These are phyloP conservation scores for Malthinus seriepunctatus DNA, from an alignment of 2,888 invertebrate genomes.

Conservation along the genomic window DNA sequence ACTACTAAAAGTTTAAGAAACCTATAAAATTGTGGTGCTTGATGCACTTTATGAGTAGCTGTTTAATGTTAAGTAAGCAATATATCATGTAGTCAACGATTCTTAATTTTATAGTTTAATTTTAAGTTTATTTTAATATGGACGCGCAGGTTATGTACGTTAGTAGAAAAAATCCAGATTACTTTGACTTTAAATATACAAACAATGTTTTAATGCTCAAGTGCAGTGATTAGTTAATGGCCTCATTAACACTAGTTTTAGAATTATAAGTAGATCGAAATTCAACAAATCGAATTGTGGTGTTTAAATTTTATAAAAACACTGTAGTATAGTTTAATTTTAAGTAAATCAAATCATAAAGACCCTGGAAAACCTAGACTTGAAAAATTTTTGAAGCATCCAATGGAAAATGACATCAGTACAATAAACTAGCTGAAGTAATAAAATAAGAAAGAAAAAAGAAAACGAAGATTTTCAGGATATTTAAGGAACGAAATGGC, in stretches of 20 bases:
- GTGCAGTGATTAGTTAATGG: constrained; percentile 54
- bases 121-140: constrained; percentile 20
- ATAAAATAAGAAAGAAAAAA: too few relatives aligned
- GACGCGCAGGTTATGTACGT: constrained; percentile 37
- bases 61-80: constrained; percentile 8
- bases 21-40: too few relatives aligned
- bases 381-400: too few relatives aligned
- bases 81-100: constrained; percentile 20
- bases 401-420: too few relatives aligned
- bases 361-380: too few relatives aligned
- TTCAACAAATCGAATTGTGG: too few relatives aligned
- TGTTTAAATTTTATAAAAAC: too few relatives aligned
- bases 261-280: constrained; percentile 29
- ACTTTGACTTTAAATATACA: constrained; percentile 45
- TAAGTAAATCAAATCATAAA: too few relatives aligned
- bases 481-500: too few relatives aligned
- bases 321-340: too few relatives aligned
- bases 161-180: constrained; percentile 39
- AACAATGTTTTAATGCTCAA: constrained; percentile 52
- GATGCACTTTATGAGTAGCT: not conserved
- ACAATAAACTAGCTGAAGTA: too few relatives aligned
- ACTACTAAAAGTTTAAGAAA: not conserved
- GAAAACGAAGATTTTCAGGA: too few relatives aligned
- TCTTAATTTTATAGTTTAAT: constrained; percentile 20
- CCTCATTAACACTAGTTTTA: constrained; percentile 51